Evolutionary conservation across 2,888 invertebrate genomes (phyloP), one percentile per base, ranked within the genome.

Genomic region (Ommatoiulus sabulosus): DNA sequence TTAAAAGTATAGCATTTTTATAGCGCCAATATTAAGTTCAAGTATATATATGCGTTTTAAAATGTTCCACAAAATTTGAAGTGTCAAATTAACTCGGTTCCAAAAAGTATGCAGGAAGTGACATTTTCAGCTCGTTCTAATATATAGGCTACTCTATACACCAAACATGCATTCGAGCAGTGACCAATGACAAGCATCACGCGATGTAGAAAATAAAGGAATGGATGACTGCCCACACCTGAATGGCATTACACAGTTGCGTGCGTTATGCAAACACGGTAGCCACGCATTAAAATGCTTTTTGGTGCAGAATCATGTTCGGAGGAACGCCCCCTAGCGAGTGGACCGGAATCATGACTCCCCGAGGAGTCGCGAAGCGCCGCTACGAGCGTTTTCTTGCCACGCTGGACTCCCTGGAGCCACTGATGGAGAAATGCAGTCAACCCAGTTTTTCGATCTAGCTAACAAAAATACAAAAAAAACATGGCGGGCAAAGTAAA

Each of bases 371-470:
- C 72, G n/a, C 24, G 72, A 63, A 20, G 20, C n/a, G 20, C 20
- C 20, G 20, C n/a, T 63, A 63, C 72, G 72, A 24, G 72, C 24
- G 24, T 72, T 72, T 72, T 72, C 72, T 72, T 72, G 24, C 72
- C 72, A 72, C 72, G 72, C 20, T 12, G 72, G 72, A 72, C 72
- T 24, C 24, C 72, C 24, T 24, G 72, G 24, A 72, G n/a, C 10
- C 72, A 72, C 24, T 72, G 72, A 72, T 72, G 72, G 72, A n/a
- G 24, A 72, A 72, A 72, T 72, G 72, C 72, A 72, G 72, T 72
- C 72, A 72, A 72, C 72, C 72, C 72, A 72, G 72, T 72, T 24
- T 72, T 72, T 72, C 72, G 72, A 72, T 72, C 72, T 24, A 72
- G 24, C 72, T 24, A 72, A 10, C 24, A 24, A 8, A 52, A 52